Base-by-base conservation (phyloP, 2,113 vertebrate species). In the Microcebus jonahi region DNA sequence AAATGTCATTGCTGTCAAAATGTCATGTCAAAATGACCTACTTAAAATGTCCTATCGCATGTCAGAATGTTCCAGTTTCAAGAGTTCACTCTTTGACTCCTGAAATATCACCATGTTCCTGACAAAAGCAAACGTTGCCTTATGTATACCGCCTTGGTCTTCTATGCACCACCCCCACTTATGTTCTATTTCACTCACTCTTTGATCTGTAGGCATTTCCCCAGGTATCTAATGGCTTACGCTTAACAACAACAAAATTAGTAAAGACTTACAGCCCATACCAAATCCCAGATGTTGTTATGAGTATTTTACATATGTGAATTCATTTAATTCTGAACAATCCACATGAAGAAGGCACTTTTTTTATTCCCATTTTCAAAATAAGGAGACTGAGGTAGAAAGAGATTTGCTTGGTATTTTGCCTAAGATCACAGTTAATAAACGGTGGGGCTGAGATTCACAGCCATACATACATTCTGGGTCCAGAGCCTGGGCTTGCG, bases 21-120 rank as follows among this genome's bases (percentile, higher is more conserved):
- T n/a, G 77, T 53, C 20, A 55, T 94, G 94, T 96, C 79, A 95
- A 73, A 95, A 63, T 50, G 95, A 94, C 95, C 91, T 59, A 84
- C 42, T 91, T 48, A 79, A 21, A 86, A 48, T 65, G 73, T 91
- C 83, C 87, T 77, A 50, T 68, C 57, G 18, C 12, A 76, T 57
- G 63, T 34, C 89, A 85, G 65, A 39, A 42, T 29, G 31, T 63
- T 97, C 83, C 36, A 15, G 15, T 61, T 92, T 89, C 25, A 53
- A 63, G 83, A 45, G 65, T 70, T 96, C 27, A n/a, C 12, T 88
- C 2, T 59, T 81, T 75, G 5, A 53, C 12, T 11, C 39, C 31
- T 8, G 8, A 73, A 96, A 73, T 94, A 77, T 77, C 92, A 90
- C 42, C 25, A 36, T 23, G 8, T 29, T 88, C 45, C 61, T 96